Evolutionary conservation across 2,113 vertebrate species (phyloP).

Genomic region (Eira barbara): DNA sequence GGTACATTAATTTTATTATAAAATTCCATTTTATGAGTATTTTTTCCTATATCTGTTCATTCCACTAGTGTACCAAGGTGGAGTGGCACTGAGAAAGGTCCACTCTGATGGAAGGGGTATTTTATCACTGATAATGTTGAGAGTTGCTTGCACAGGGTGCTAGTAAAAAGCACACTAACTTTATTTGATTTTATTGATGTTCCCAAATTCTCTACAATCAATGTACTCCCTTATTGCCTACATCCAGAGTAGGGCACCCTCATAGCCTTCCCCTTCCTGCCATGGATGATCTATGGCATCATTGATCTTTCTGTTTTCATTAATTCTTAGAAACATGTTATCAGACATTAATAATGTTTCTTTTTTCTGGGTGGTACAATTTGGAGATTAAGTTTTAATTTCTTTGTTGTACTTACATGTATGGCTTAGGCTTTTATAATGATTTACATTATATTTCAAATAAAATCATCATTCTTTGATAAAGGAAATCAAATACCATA

Average conservation of each 20-base stretch:
- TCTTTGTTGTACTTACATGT: not conserved
- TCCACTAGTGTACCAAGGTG: not conserved
- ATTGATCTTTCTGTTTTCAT: not conserved
- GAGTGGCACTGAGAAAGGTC: not conserved
- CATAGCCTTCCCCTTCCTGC: not conserved
- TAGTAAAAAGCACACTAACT: not conserved
- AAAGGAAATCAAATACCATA: not conserved
- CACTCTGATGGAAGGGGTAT: not conserved
- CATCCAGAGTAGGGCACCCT: not conserved
- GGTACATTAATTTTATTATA: not conserved
- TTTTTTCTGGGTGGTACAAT: not conserved
- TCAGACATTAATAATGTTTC: not conserved
- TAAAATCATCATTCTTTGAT: not conserved
- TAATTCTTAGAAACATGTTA: not conserved
- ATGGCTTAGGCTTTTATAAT: not conserved
- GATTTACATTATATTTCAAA: not conserved
- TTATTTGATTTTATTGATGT: not conserved
- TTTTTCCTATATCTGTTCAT: not conserved
- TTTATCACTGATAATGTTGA: not conserved
- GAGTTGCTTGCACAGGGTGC: not conserved
- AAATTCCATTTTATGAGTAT: not conserved
- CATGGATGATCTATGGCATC: not conserved
- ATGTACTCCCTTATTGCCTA: not conserved
- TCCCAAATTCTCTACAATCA: not conserved
- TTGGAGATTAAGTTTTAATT: conserved; percentile 6